Percentiles rank a stretch among this genome's conserved stretches.
Conservation (phyloP, 2,888 invertebrate species). For the Cheilosia pagana region DNA sequence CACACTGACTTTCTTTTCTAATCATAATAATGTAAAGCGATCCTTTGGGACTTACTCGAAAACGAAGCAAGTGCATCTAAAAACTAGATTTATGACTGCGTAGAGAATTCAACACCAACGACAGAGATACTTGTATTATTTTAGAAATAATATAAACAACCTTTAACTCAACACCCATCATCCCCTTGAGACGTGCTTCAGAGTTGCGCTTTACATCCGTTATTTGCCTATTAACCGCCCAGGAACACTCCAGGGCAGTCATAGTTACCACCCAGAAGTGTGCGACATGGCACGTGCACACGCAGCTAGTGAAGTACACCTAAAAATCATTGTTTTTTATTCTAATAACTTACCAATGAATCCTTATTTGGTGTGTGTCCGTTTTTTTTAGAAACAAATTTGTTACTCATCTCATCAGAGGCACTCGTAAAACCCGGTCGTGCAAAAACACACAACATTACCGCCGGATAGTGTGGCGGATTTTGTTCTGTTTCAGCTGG, state of each 20-base stretch:
- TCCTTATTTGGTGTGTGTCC: constrained; percentile 37
- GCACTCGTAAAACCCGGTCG: constrained; percentile 40
- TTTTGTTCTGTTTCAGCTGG: constrained; percentile 9
- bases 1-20: constrained; percentile 5
- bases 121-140: background rate
- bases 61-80: constrained; percentile 3
- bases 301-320: constrained; percentile 28
- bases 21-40: constrained; percentile 5
- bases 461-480: constrained; percentile 44
- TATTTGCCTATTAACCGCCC: constrained; percentile 45
- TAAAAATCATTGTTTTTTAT: constrained; percentile 17
- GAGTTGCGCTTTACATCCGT: constrained; percentile 44
- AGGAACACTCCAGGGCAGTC: constrained; percentile 31
- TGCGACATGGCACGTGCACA: constrained; percentile 57
- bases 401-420: constrained; percentile 63
- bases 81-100: constrained; percentile 20
- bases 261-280: constrained; percentile 63
- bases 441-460: constrained; percentile 48
- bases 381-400: constrained; percentile 43
- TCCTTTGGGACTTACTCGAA: constrained; percentile 25
- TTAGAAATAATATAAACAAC: background rate
- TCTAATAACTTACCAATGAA: constrained; percentile 28
- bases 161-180: background rate
- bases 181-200: constrained; percentile 53
- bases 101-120: constrained; percentile 6